phyloP scores from a whole-genome alignment of 2,113 vertebrate genomes.

The Trematocara variabile region DNA sequence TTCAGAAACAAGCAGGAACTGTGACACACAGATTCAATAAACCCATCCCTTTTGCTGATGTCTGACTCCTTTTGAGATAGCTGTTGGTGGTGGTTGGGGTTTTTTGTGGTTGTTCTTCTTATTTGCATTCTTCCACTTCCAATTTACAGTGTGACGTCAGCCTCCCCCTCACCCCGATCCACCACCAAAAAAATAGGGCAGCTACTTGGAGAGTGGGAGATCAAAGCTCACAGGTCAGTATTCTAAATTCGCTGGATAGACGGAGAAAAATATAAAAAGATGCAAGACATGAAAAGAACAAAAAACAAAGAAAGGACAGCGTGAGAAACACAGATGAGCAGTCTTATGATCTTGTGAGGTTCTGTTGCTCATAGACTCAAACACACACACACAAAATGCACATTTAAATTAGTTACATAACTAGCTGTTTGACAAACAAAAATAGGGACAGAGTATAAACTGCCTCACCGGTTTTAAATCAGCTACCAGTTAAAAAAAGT shows the following conservation, averaged over 20 bases:
- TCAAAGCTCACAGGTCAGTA: slow-evolving; percentile 33
- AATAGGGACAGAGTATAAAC: not conserved
- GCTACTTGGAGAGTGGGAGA: slow-evolving; percentile 12
- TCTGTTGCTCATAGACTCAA: not conserved
- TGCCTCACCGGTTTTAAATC: not conserved
- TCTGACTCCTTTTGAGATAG: not conserved
- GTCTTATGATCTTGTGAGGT: not conserved
- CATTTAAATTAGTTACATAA: slow-evolving; percentile 22
- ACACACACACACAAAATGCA: not conserved
- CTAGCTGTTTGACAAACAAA: slow-evolving; percentile 1
- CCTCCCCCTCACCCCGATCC: not conserved
- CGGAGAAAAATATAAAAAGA: not conserved
- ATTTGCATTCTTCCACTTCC: not conserved
- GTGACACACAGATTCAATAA: not conserved
- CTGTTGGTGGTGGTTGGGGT: not conserved
- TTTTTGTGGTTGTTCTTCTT: not conserved
- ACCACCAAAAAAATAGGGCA: slow-evolving; percentile 23
- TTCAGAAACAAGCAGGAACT: not conserved
- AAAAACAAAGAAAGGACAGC: not conserved
- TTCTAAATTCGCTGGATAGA: not conserved
- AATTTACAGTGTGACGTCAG: not conserved
- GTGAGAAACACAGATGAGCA: not conserved
- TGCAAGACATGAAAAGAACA: not conserved
- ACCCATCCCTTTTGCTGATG: not conserved
- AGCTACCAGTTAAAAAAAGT: not conserved